Percentiles rank a stretch among this genome's conserved stretches.
phyloP scores from a whole-genome alignment of 2,113 vertebrate species.

The Leucoraja erinaceus region DNA sequence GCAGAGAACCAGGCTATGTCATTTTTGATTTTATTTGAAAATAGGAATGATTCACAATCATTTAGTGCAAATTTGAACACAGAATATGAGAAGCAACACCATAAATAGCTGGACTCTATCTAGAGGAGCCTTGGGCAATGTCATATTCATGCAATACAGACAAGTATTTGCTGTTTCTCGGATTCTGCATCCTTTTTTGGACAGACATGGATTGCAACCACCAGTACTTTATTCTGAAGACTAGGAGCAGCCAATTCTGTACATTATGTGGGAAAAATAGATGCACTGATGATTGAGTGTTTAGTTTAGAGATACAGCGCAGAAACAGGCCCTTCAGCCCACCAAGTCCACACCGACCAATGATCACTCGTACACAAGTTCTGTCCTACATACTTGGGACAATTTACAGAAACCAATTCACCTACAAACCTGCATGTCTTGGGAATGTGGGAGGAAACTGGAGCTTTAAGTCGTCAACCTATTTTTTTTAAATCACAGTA shows the following conservation, averaged over 20 bases:
- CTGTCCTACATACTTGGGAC: too few species aligned
- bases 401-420: too few species aligned
- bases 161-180: constrained; percentile 12
- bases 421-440: too few species aligned
- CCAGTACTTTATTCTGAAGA: background rate
- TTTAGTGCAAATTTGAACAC: background rate
- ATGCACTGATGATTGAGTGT: background rate
- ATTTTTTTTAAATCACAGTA: background rate
- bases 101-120: background rate
- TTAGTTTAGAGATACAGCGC: too few species aligned
- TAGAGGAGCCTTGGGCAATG: background rate
- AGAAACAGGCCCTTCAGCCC: too few species aligned
- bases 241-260: background rate
- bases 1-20: background rate
- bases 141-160: constrained; percentile 1
- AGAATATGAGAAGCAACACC: background rate
- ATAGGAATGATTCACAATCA: background rate
- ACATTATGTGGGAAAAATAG: background rate
- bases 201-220: background rate
- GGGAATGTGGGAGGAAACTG: too few species aligned
- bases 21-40: constrained; percentile 24
- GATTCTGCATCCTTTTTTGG: background rate
- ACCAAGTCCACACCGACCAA: too few species aligned
- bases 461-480: too few species aligned
- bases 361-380: too few species aligned